These are phyloP conservation scores for Acrocephalus arundinaceus DNA, from an alignment of 2,113 vertebrate genomes.

Conservation along the genomic window DNA sequence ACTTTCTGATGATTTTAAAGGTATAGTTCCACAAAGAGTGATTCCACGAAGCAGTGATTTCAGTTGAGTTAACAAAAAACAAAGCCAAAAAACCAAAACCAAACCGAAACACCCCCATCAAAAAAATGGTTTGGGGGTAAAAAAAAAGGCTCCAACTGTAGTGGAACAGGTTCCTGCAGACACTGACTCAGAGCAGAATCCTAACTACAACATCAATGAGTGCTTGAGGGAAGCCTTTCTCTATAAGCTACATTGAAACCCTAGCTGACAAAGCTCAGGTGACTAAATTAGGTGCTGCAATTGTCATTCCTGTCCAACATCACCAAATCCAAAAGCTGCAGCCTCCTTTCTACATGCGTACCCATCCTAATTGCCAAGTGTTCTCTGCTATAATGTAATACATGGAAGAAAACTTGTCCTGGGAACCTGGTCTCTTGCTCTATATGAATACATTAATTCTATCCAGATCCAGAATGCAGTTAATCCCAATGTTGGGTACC, in stretches of 20 bases:
- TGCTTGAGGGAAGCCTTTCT: not conserved
- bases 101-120: not conserved
- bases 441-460: not conserved
- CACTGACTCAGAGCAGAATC: not conserved
- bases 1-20: not conserved
- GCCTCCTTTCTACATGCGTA: rapidly evolving
- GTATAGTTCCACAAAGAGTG: not conserved
- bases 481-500: not conserved
- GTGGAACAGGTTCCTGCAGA: not conserved
- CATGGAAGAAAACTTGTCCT: not conserved
- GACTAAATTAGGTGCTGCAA: not conserved
- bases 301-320: not conserved
- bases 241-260: not conserved
- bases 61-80: not conserved
- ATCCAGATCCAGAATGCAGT: not conserved
- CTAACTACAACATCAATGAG: not conserved
- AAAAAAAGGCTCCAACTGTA: not conserved
- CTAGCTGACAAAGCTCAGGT: not conserved
- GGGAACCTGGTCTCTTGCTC: not conserved
- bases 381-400: not conserved
- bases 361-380: not conserved
- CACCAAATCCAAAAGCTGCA: not conserved
- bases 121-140: not conserved
- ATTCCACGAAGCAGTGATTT: not conserved
- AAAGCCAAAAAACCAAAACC: not conserved